Base-by-base conservation (phyloP, 2,113 vertebrate species). In the Pygoscelis antarcticus region DNA sequence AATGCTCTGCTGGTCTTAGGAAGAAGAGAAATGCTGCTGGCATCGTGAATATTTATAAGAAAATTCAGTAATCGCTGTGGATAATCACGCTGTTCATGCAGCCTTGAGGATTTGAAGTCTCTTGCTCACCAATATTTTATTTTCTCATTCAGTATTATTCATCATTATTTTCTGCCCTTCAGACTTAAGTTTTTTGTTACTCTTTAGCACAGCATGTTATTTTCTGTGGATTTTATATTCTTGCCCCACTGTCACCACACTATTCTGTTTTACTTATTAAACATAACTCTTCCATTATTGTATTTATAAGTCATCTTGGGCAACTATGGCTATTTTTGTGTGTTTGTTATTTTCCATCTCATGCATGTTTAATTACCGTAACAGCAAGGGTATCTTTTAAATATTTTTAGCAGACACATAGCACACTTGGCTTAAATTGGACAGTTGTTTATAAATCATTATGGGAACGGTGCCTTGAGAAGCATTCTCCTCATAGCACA, bases 391-490 rank as follows among this genome's bases (percentile, higher is more conserved):
- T 61, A 54, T 83, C 27, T 95, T 78, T 90, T 25, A 92, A 93
- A 91, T 93, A 87, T 77, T 95, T 95, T 96, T 85, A 89, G 66
- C 40, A 89, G 62, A 79, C 27, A 80, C 74, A 52, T 30, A 87
- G 6, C 16, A 85, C 36, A 58, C 38, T 85, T 72, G n/a, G 57
- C 57, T 83, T 95, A 72, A 87, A 89, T 55, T 58, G 62, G 57
- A 64, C 34, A 62, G 16, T 83, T 92, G 74, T 96, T 95, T 95
- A 91, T 70, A 96, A 89, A 89, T 49, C 47, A 69, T 82, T 61
- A 66, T 38, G 6, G 34, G 9, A 93, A 95, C 0, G 36, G 86
- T 0, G 36, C 83, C 92, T 90, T 72, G 80, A 76, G 70, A 69
- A 87, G 8, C 52, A 85, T 96, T 95, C 46, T 79, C 32, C 51